These are phyloP conservation scores for Chromoteleia sp. DNA, from an alignment of 2,888 invertebrate species.

Conservation along the genomic window DNA sequence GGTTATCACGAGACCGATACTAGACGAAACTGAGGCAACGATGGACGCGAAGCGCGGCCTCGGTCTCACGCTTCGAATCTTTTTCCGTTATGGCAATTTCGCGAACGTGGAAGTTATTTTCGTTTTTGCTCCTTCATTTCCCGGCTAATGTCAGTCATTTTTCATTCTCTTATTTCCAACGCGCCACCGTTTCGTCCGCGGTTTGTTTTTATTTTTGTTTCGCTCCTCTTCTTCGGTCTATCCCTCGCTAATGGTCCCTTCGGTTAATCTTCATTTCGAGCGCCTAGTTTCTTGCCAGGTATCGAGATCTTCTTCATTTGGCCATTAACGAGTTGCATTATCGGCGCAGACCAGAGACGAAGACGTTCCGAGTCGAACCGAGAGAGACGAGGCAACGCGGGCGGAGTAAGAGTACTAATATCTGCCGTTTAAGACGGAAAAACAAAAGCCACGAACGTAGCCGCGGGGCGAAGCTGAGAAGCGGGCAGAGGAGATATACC, in stretches of 20 bases:
- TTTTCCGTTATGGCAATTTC: not conserved
- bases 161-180: constrained; percentile 59
- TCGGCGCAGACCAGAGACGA: constrained; percentile 38
- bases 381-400: constrained; percentile 22
- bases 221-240: not conserved
- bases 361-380: not conserved
- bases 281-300: constrained; percentile 26
- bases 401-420: constrained; percentile 61
- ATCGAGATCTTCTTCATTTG: constrained; percentile 25
- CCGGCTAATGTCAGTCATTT: constrained; percentile 10
- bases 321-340: constrained; percentile 62
- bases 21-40: not conserved
- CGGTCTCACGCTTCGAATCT: too few species aligned
- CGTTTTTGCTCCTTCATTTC: not conserved
- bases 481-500: constrained; percentile 69
- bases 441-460: constrained; percentile 62
- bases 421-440: constrained; percentile 68
- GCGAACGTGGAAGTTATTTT: not conserved
- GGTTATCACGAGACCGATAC: too few species aligned
- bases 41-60: too few species aligned
- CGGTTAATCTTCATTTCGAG: constrained; percentile 18
- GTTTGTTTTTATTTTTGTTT: not conserved
- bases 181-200: constrained; percentile 12
- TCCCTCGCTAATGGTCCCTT: constrained; percentile 6
- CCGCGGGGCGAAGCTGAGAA: constrained; percentile 54